phyloP scores from a whole-genome alignment of 2,888 invertebrate species.

The Pristionchus japonicus region DNA sequence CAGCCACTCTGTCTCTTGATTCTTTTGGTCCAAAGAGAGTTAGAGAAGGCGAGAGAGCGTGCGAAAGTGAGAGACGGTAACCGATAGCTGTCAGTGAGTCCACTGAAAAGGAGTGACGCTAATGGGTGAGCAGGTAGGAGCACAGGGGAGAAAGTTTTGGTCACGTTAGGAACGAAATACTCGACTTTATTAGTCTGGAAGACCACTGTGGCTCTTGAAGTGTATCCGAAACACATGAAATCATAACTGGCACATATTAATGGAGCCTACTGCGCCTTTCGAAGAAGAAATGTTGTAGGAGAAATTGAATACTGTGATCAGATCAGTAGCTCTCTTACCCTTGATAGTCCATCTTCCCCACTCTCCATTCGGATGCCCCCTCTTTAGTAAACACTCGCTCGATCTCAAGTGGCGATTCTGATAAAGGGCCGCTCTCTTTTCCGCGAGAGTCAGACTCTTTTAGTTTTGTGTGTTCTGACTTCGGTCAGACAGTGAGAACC shows the following conservation, averaged over 20 bases:
- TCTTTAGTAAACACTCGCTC: not conserved
- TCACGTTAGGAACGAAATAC: not conserved
- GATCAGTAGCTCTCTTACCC: not conserved
- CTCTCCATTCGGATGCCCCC: not conserved
- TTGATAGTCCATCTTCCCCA: not conserved
- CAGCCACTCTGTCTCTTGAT: not conserved
- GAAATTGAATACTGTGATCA: too few species aligned
- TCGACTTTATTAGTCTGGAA: not conserved
- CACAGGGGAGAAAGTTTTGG: not conserved
- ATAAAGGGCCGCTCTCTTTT: not conserved
- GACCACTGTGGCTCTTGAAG: too few species aligned
- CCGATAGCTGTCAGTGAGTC: not conserved
- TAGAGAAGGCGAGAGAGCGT: not conserved
- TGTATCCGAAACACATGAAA: too few species aligned
- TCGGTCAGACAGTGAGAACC: not conserved
- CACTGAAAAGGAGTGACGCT: not conserved
- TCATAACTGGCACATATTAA: too few species aligned
- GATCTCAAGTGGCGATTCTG: slow-evolving; percentile 8
- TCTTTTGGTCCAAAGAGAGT: not conserved
- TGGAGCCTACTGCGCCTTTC: too few species aligned
- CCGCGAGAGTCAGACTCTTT: not conserved
- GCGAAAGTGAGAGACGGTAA: not conserved
- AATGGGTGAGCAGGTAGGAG: not conserved
- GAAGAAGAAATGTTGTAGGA: too few species aligned
- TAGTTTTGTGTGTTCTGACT: not conserved